Evolutionary conservation across 2,113 vertebrate species (phyloP).

Genomic region (Bubo blakistoni): DNA sequence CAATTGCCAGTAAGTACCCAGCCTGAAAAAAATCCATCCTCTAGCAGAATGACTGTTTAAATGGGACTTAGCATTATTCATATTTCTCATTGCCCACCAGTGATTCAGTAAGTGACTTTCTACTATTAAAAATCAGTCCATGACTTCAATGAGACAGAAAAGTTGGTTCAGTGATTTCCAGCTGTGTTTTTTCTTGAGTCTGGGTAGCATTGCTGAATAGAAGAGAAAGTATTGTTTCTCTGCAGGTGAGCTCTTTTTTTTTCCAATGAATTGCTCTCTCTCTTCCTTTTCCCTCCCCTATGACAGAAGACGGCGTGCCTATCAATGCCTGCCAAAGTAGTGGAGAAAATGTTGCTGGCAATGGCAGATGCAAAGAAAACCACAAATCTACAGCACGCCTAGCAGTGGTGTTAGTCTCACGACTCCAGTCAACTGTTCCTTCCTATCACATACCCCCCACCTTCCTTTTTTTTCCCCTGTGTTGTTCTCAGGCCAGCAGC

Average conservation of each 20-base stretch:
- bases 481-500: background rate
- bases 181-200: background rate
- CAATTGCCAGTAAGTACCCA: background rate
- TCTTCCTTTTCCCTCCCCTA: background rate
- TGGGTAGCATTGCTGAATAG: background rate
- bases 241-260: background rate
- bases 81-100: background rate
- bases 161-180: background rate
- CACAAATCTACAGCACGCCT: background rate
- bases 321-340: background rate
- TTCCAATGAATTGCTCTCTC: background rate
- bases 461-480: background rate
- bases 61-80: background rate
- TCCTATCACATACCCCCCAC: background rate
- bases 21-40: background rate
- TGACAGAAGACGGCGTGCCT: background rate
- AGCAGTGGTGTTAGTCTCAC: background rate
- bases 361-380: background rate
- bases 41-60: background rate
- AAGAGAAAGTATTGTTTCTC: background rate
- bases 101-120: background rate
- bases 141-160: slow-evolving; percentile 16
- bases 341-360: background rate
- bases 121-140: background rate
- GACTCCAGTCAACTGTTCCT: background rate